phyloP scores from a whole-genome alignment of 2,113 vertebrate species.

The Ciconia stormi region DNA sequence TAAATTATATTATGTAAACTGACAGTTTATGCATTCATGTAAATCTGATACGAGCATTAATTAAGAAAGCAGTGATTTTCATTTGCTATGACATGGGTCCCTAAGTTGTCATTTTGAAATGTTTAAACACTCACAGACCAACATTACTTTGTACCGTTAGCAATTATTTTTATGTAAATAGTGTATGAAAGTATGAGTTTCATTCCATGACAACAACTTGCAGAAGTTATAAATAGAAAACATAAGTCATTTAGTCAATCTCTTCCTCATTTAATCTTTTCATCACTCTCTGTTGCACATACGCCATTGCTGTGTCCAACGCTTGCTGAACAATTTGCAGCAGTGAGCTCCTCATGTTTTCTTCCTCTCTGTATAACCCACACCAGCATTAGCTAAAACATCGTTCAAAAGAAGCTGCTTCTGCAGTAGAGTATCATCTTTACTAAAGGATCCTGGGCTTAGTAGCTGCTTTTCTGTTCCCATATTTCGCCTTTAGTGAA shows the following conservation, averaged over 20 bases:
- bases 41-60: neutral
- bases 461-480: neutral
- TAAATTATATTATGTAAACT: neutral
- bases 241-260: neutral
- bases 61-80: neutral
- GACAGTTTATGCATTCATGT: neutral
- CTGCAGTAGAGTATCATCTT: neutral
- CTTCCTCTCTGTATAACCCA: neutral
- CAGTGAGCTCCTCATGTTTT: fast-evolving
- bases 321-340: neutral
- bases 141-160: fast-evolving
- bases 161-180: neutral
- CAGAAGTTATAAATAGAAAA: neutral
- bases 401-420: neutral
- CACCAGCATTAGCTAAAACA: neutral
- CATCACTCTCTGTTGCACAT: neutral
- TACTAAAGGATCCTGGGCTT: neutral
- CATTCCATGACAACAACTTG: neutral
- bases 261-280: neutral
- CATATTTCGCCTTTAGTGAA: neutral
- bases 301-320: fast-evolving
- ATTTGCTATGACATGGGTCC: neutral
- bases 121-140: neutral
- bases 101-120: neutral
- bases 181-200: neutral